Percentiles rank a stretch among this genome's conserved stretches.
Evolutionary conservation across 2,797 vertebrate species (phyloP).

Genomic region (Myripristis murdjan): DNA sequence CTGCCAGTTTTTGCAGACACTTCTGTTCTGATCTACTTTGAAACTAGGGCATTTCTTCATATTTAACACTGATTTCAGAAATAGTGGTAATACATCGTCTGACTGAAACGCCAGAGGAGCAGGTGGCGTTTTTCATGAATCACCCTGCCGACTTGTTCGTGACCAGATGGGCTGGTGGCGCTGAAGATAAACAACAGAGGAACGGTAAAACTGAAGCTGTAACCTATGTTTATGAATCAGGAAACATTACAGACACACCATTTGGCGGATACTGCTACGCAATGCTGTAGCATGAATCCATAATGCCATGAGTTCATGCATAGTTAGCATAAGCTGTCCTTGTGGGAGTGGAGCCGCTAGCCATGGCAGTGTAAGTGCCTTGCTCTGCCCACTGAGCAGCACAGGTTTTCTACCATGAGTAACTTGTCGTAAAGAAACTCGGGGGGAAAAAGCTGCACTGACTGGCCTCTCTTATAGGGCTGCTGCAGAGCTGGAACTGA

Average conservation of each 20-base stretch:
- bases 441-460: too few relatives aligned
- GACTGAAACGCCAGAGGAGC: conserved; percentile 29
- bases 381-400: too few relatives aligned
- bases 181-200: not conserved
- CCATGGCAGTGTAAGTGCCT: too few relatives aligned
- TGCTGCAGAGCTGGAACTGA: not conserved
- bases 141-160: conserved; percentile 23
- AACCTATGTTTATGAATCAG: conserved; percentile 23
- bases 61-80: conserved; percentile 59
- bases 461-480: not conserved
- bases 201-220: conserved; percentile 17
- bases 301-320: too few relatives aligned
- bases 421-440: too few relatives aligned
- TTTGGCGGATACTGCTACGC: conserved; percentile 5
- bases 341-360: too few relatives aligned
- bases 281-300: too few relatives aligned
- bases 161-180: conserved; percentile 44
- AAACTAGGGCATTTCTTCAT: conserved; percentile 67
- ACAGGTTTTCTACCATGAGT: too few relatives aligned
- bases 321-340: too few relatives aligned
- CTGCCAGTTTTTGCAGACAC: conserved; percentile 61
- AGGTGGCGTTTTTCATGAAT: conserved; percentile 49
- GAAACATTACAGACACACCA: conserved; percentile 20
- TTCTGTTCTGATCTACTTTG: conserved; percentile 66
- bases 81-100: conserved; percentile 20